Evolutionary conservation across 2,797 vertebrate genomes (phyloP), one percentile per base, ranked within the genome.

Genomic region (Megalops cyprinoides): DNA sequence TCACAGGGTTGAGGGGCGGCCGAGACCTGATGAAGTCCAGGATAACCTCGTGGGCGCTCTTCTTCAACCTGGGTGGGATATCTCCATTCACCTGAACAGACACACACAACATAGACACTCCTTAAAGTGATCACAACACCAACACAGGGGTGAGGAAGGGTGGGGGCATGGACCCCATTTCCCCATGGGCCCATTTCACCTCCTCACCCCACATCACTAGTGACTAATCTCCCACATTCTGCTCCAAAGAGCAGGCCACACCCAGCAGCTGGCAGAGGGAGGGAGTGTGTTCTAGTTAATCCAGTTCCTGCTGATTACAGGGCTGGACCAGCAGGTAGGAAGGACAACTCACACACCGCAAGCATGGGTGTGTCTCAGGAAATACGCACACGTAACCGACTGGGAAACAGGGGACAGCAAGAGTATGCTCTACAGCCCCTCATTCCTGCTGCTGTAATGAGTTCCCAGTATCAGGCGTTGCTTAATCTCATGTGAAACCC

Each of bases 31-130:
- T 98, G 90, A 99, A 99, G 84, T 99, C 97, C 89, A 99, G 92
- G 90, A 99, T 99, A 91, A 97, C 96, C 92, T 99, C 97, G 86
- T 98, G 97, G 83, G 97, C 97, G 0, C 97, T 98, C 92, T 97
- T 98, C 91, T 96, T 97, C 91, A 99, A 93, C 93, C 92, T 95
- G 55, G 95, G 97, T 44, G 97, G 97, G 84, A 98, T 94, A 91
- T 97, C 94, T 82, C 96, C 97, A 1, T 97, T 96, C 67, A 98
- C 94, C 97, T 99, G 91, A 73, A 90, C 28, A 62, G 79, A 78
- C n/a, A n/a, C n/a, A n/a, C n/a, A n/a, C n/a, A n/a, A n/a, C n/a
- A n/a, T n/a, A n/a, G n/a, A n/a, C n/a, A n/a, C n/a, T n/a, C n/a
- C n/a, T n/a, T n/a, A n/a, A n/a, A n/a, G n/a, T n/a, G n/a, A n/a